Percentiles rank a stretch among this genome's conserved stretches.
Conservation (phyloP, 2,888 invertebrate genomes). For the Clistopyga incitator region DNA sequence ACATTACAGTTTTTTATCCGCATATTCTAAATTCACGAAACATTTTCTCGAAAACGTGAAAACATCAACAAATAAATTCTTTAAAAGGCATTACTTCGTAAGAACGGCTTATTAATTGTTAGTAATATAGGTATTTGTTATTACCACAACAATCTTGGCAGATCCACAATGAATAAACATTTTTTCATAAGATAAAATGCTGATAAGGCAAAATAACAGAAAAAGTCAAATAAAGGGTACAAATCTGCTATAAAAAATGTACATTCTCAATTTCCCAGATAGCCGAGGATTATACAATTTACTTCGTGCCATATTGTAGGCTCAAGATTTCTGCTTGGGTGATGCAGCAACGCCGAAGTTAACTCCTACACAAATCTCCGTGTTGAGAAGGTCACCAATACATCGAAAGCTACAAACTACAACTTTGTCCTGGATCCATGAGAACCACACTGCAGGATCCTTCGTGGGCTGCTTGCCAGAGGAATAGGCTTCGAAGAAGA, state of each 20-base stretch:
- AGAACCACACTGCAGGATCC: conserved; percentile 54
- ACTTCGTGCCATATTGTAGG: background rate
- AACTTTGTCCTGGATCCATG: conserved; percentile 41
- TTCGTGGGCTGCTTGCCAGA: conserved; percentile 46
- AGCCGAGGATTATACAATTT: conserved; percentile 5
- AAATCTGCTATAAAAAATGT: background rate
- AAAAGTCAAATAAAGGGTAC: background rate
- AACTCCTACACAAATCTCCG: background rate
- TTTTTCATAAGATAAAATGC: too few relatives aligned
- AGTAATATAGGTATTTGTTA: too few relatives aligned
- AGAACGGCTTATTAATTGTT: background rate
- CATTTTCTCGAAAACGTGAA: too few relatives aligned
- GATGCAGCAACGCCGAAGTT: background rate
- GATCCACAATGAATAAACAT: too few relatives aligned
- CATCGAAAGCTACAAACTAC: conserved; percentile 7
- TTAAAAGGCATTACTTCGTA: background rate
- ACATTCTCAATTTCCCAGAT: background rate
- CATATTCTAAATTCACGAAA: too few relatives aligned
- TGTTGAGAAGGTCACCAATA: background rate
- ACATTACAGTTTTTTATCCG: too few relatives aligned
- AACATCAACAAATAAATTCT: background rate
- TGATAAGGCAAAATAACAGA: background rate
- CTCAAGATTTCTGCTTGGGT: background rate
- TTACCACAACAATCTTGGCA: background rate
- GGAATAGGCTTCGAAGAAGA: conserved; percentile 55